Conservation (phyloP, 2,888 invertebrate genomes). For the Cryptus armator region DNA sequence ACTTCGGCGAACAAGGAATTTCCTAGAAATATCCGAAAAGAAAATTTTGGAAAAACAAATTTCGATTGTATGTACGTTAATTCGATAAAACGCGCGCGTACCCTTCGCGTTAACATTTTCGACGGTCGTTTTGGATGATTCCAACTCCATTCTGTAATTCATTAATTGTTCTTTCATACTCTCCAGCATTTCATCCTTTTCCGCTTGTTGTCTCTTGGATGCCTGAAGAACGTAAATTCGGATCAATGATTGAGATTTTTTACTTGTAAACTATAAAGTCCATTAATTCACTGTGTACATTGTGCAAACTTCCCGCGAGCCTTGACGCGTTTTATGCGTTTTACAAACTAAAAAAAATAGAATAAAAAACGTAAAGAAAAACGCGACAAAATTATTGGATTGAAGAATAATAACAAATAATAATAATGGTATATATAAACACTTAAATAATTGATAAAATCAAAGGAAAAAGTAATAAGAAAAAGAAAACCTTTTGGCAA, state of each 20-base stretch:
- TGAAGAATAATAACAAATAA: too few species aligned
- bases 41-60: background rate
- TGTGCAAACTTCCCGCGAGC: too few species aligned
- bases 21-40: constrained; percentile 66
- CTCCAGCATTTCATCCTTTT: constrained; percentile 74
- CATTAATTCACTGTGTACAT: too few species aligned
- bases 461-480: too few species aligned
- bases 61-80: background rate
- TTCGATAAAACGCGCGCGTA: constrained; percentile 22
- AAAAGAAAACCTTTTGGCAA: background rate
- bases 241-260: background rate
- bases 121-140: constrained; percentile 71
- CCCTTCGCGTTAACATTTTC: constrained; percentile 75
- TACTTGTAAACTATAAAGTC: too few species aligned
- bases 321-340: too few species aligned
- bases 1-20: constrained; percentile 82
- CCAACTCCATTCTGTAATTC: constrained; percentile 73
- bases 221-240: constrained; percentile 35
- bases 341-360: too few species aligned
- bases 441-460: too few species aligned
- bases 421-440: too few species aligned
- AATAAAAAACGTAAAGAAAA: too few species aligned
- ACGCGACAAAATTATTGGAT: too few species aligned
- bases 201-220: constrained; percentile 68
- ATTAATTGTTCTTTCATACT: constrained; percentile 74